A percentile compares a stretch with the other conserved stretches of the same genome.
Evolutionary conservation across 2,888 invertebrate species (phyloP).

Genomic region (Ormyrus labotus): DNA sequence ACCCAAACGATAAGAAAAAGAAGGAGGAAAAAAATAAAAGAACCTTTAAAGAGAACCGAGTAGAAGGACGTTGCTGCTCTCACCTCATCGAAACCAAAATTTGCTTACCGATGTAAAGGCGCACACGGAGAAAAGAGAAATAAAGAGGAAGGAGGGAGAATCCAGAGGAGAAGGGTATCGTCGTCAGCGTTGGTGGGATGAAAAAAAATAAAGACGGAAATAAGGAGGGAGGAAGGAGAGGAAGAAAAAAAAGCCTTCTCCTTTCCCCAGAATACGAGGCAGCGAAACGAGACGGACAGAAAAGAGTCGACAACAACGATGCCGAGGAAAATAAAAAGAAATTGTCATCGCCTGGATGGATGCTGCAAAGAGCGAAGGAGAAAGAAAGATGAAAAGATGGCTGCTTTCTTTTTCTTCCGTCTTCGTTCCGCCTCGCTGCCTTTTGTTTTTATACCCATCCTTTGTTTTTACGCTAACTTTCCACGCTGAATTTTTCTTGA

Average conservation of each 20-base stretch:
- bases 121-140: background rate
- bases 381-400: background rate
- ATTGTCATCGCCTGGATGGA: slow-evolving; percentile 69
- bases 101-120: slow-evolving; percentile 46
- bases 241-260: background rate
- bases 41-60: slow-evolving; percentile 17
- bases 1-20: background rate
- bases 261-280: slow-evolving; percentile 1
- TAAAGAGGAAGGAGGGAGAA: background rate
- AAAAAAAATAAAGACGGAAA: slow-evolving; percentile 42
- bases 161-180: background rate
- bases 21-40: background rate
- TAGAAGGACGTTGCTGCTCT: slow-evolving; percentile 10
- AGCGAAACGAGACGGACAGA: slow-evolving; percentile 52
- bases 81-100: slow-evolving; percentile 51
- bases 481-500: slow-evolving; percentile 57
- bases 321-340: slow-evolving; percentile 67
- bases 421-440: slow-evolving; percentile 14
- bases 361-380: slow-evolving; percentile 45
- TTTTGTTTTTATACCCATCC: slow-evolving; percentile 60
- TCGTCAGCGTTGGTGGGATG: slow-evolving; percentile 9
- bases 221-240: slow-evolving; percentile 32
- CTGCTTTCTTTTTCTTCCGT: slow-evolving; percentile 45
- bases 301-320: slow-evolving; percentile 35
- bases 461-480: slow-evolving; percentile 67